Evolutionary conservation across 1,140 invertebrate genomes (phyloP).

Genomic region (Listronotus bonariensis): DNA sequence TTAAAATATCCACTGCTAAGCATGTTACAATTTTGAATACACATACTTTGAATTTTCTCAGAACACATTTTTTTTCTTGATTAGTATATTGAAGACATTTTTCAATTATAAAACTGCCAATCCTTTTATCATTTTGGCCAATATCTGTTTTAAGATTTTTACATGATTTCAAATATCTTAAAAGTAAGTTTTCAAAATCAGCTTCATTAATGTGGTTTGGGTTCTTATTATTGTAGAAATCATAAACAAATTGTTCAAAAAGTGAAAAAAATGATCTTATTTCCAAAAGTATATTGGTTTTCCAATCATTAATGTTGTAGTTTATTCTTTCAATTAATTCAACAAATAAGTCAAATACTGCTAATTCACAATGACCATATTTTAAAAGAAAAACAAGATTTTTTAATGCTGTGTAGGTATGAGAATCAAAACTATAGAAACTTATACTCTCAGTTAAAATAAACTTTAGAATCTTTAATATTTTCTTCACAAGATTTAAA

Average conservation of each 20-base stretch:
- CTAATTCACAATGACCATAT: constrained; percentile 38
- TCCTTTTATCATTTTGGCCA: constrained; percentile 22
- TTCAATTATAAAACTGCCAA: constrained; percentile 12
- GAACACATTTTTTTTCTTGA: not conserved
- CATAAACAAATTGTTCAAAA: constrained; percentile 46
- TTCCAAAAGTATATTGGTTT: constrained; percentile 29
- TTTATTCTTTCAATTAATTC: constrained; percentile 30
- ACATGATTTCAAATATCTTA: constrained; percentile 15
- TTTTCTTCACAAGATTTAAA: constrained; percentile 39
- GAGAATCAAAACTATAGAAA: constrained; percentile 38
- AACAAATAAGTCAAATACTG: constrained; percentile 44
- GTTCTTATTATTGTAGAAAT: constrained; percentile 39
- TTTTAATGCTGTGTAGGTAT: constrained; percentile 36
- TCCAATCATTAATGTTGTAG: constrained; percentile 33
- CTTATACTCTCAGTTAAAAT: constrained; percentile 43
- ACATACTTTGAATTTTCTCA: not conserved
- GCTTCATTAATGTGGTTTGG: constrained; percentile 12
- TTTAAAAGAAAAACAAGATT: constrained; percentile 44
- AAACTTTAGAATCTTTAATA: constrained; percentile 45
- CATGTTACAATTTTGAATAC: not conserved
- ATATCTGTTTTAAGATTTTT: constrained; percentile 3
- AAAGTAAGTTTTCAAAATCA: constrained; percentile 33
- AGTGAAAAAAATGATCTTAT: constrained; percentile 37
- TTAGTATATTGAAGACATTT: not conserved
- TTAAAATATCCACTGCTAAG: no score